Evolutionary conservation across 2,888 invertebrate species (phyloP).

Genomic region (Drosophila yooni): DNA sequence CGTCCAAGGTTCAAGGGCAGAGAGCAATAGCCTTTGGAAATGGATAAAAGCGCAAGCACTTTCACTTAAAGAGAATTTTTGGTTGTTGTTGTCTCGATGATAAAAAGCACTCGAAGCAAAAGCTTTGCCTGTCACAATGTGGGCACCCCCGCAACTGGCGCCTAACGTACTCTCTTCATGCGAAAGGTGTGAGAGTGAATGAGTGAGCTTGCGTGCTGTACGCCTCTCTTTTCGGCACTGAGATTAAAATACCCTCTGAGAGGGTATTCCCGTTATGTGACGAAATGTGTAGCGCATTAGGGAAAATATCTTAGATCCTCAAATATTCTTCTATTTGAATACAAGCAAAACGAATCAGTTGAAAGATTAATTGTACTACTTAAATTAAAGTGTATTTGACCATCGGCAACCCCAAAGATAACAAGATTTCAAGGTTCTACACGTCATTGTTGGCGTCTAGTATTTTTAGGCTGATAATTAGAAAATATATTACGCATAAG

Average conservation of each 20-base stretch:
- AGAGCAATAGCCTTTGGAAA: slow-evolving; percentile 26
- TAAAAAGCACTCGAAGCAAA: slow-evolving; percentile 39
- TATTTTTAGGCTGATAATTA: slow-evolving; percentile 42
- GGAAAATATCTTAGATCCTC: not conserved
- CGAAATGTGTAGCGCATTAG: not conserved
- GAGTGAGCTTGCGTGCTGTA: slow-evolving; percentile 40
- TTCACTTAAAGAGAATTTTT: slow-evolving; percentile 43
- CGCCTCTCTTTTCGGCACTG: not conserved
- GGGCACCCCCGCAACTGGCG: slow-evolving; percentile 39
- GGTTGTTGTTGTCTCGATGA: slow-evolving; percentile 6
- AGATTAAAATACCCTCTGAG: slow-evolving; percentile 5
- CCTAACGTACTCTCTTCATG: slow-evolving; percentile 51
- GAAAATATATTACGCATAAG: not conserved
- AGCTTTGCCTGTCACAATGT: slow-evolving; percentile 55
- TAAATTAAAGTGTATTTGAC: not conserved
- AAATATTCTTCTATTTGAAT: not conserved
- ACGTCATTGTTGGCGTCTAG: slow-evolving; percentile 6
- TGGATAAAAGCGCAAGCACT: slow-evolving; percentile 30
- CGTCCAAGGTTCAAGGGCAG: slow-evolving; percentile 56
- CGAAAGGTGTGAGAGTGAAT: slow-evolving; percentile 21
- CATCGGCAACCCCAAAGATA: not conserved
- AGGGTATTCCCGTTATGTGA: not conserved
- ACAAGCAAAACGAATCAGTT: too few relatives aligned
- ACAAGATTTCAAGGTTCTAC: slow-evolving; percentile 43
- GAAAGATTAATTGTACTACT: not conserved